Conservation (phyloP, 1,140 invertebrate genomes). For the Conus betulinus region DNA sequence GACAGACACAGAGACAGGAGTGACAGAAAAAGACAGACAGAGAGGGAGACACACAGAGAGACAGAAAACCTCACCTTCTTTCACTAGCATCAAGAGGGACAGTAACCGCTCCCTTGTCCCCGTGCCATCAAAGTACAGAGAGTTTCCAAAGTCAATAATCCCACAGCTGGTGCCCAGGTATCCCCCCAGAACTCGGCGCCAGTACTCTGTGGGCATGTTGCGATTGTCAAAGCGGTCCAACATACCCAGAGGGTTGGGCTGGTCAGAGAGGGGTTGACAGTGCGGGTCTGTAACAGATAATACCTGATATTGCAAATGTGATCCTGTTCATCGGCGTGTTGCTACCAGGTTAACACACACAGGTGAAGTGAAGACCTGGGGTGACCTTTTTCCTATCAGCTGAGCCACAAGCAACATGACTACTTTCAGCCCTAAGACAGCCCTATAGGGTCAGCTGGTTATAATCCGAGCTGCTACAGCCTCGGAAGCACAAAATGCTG, state of each 20-base stretch:
- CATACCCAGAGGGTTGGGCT: slow-evolving; percentile 61
- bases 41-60: not conserved
- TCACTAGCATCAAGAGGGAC: slow-evolving; percentile 66
- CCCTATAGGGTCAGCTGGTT: too few species aligned
- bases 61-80: slow-evolving; percentile 57
- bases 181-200: slow-evolving; percentile 66
- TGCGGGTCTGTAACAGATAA: slow-evolving; percentile 45
- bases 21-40: not conserved
- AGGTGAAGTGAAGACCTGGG: too few species aligned
- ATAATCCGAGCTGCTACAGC: too few species aligned
- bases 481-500: too few species aligned
- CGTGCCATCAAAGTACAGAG: slow-evolving; percentile 68
- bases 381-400: too few species aligned
- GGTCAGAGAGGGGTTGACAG: slow-evolving; percentile 48
- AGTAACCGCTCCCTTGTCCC: slow-evolving; percentile 71
- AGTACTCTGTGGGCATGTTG: slow-evolving; percentile 67
- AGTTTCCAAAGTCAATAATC: slow-evolving; percentile 67
- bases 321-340: too few species aligned
- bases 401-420: too few species aligned
- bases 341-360: too few species aligned
- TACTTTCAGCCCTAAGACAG: too few species aligned
- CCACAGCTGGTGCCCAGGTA: slow-evolving; percentile 69
- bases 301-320: too few species aligned
- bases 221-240: slow-evolving; percentile 72
- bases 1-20: not conserved